Base-by-base conservation (phyloP, 2,888 invertebrate genomes). In the Lasioglossum figueresi region DNA sequence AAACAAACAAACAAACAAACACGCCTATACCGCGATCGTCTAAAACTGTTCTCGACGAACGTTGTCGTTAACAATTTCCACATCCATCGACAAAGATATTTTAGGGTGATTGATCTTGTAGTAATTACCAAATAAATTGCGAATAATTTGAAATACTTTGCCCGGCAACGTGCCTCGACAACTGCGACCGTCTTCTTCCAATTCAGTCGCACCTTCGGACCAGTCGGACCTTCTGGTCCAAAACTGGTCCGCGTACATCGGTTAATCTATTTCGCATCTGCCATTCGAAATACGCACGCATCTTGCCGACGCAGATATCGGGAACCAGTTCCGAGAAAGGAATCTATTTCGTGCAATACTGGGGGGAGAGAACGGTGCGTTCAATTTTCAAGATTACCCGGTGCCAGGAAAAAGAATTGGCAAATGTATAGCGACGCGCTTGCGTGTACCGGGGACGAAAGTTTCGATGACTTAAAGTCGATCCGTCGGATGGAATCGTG, bases 291-390 rank as follows among this genome's bases (percentile, higher is more conserved):
- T 76, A 19, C 76, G 16, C 76, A 31, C 81, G 31, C 73, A 56
- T 76, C 72, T 66, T 76, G 40, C n/a, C 27, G 12, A 37, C 31
- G 34, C n/a, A 14, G 40, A 63, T 70, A 82, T 79, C 56, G 75
- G 63, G 48, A 87, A 83, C 80, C 83, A 87, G 82, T 85, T 76
- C 76, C 83, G 52, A 74, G 76, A 83, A 76, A 76, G 83, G 80
- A 83, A 83, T 83, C 80, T 83, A 80, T 73, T 74, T 63, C 73
- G 45, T 70, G 83, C 76, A 70, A 76, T 78, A 63, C 40, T n/a
- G 12, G 19, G 5, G 5, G 52, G 74, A 43, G 16, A 31, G n/a
- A 59, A n/a, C 31, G 52, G 34, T 23, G 10, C 23, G 45, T 83
- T 83, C 59, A 63, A 74, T 78, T 87, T 76, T 34, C 56, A 80